These are phyloP conservation scores for Spodoptera litura DNA, from an alignment of 1,140 invertebrate genomes.

Conservation along the genomic window DNA sequence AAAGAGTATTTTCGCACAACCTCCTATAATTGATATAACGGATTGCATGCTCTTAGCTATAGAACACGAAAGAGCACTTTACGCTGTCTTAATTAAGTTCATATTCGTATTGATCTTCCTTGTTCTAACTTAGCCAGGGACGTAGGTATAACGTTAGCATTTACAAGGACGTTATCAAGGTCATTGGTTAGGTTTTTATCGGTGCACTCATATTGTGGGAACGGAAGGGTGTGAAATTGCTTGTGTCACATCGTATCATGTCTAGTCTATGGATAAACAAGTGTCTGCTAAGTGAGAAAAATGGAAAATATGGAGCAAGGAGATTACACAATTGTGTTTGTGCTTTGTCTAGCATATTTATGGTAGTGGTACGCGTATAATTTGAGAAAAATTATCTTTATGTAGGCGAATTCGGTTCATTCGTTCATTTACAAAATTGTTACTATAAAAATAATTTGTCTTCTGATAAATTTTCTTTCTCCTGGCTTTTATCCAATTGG, in stretches of 20 bases:
- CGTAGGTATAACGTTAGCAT: background rate
- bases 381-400: too few relatives aligned
- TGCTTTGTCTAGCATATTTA: too few relatives aligned
- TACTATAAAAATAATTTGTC: too few relatives aligned
- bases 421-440: too few relatives aligned
- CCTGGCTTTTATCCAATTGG: too few relatives aligned
- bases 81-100: background rate
- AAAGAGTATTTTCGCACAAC: background rate
- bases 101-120: constrained; percentile 2
- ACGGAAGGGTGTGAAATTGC: background rate
- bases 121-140: background rate
- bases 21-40: background rate
- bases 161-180: background rate
- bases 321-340: too few relatives aligned
- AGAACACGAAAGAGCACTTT: constrained; percentile 24
- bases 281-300: background rate
- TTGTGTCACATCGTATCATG: background rate
- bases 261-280: background rate
- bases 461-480: too few relatives aligned
- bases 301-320: background rate
- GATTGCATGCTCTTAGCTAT: constrained; percentile 7
- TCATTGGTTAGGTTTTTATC: background rate
- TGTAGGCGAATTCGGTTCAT: too few relatives aligned
- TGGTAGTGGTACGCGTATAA: too few relatives aligned
- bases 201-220: background rate